Conservation (phyloP, 2,113 vertebrate genomes). For the Clarias macrocephalus region DNA sequence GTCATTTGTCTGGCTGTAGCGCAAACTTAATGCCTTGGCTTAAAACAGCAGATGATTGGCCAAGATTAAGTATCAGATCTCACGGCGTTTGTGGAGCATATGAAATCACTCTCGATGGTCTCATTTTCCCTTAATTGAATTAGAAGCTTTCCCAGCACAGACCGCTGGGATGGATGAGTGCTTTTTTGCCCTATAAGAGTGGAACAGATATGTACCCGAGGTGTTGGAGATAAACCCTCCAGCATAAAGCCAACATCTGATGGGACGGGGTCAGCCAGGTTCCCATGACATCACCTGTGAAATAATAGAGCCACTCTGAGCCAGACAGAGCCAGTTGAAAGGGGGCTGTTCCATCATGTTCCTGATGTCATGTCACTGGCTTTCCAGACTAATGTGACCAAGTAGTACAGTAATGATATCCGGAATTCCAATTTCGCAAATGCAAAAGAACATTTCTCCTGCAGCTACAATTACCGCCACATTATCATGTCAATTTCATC, state of each 20-base stretch:
- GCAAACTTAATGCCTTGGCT: conserved; percentile 69
- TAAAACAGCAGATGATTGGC: conserved; percentile 65
- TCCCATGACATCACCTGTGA: conserved; percentile 67
- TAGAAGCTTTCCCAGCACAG: conserved; percentile 66
- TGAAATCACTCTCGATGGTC: conserved; percentile 67
- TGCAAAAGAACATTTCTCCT: neutral
- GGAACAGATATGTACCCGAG: conserved; percentile 33
- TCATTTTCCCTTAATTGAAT: conserved; percentile 75
- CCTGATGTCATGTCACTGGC: conserved; percentile 55
- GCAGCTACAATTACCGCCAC: neutral
- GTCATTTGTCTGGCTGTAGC: conserved; percentile 59
- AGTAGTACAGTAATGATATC: conserved; percentile 3
- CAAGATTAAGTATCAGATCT: conserved; percentile 72
- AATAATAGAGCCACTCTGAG: conserved; percentile 51
- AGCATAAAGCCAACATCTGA: conserved; percentile 59
- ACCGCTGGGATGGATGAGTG: conserved; percentile 39
- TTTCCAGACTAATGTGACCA: conserved; percentile 45
- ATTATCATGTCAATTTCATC: neutral
- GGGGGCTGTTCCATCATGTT: conserved; percentile 34
- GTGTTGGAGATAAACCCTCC: conserved; percentile 57
- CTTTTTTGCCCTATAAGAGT: conserved; percentile 31
- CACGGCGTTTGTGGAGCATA: conserved; percentile 65
- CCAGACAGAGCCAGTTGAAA: conserved; percentile 49
- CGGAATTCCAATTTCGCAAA: neutral
- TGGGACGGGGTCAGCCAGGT: conserved; percentile 63